Base-by-base conservation (phyloP, 2,113 vertebrate species). In the Vicugna pacos region DNA sequence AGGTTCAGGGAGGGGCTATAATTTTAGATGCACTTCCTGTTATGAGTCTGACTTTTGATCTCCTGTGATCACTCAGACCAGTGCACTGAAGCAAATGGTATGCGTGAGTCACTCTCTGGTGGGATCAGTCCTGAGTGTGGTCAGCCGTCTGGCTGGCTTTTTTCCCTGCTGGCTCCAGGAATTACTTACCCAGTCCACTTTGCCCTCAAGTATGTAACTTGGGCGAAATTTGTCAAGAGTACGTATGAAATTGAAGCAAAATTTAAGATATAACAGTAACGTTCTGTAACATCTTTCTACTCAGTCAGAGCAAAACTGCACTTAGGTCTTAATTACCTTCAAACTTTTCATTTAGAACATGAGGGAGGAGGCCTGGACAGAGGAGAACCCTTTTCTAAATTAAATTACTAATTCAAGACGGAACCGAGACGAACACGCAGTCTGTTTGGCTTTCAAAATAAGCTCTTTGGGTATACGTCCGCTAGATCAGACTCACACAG, bases 1-100 rank as follows among this genome's bases (percentile, higher is more conserved):
- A 99, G 99, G 98, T 99, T 99, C 98, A 99, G 96, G 98, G 98
- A 98, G 98, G 94, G 98, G 97, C 96, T 98, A 97, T 97, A 98
- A 98, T 98, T 96, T 97, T 9, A 97, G 98, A 98, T 98, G 91
- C 90, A 89, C 97, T 98, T 98, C 98, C 98, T 98, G 98, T 97
- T 98, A 97, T 96, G 89, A 52, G 32, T 38, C 89, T 88, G 69
- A 73, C 95, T 92, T 97, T 92, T 89, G 79, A 97, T 98, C 97
- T 90, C 96, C 95, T 96, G 97, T 96, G 69, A 97, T 97, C 52
- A 89, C 35, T 5, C 3, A 0, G 79, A 95, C 70, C 72, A 89
- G 52, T 85, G 97, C 97, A 91, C 24, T 75, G 73, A 64, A 97
- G 92, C 58, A 91, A 96, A 97, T 38, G 81, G 32, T 35, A 79